phyloP scores from a whole-genome alignment of 2,888 invertebrate genomes.

The Apotomis betuletana region DNA sequence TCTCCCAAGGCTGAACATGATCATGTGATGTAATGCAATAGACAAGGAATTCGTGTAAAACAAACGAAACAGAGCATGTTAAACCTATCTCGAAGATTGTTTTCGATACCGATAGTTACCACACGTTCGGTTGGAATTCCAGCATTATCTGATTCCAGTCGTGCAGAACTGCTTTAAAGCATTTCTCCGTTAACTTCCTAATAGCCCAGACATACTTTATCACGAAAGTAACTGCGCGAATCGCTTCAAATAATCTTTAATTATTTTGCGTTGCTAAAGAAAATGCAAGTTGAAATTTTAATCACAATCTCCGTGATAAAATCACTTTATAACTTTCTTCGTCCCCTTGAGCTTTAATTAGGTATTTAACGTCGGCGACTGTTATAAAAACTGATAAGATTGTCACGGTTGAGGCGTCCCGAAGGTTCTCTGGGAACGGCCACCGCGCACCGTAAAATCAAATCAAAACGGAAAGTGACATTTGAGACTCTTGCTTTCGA shows the following conservation, averaged over 20 bases:
- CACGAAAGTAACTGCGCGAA: neutral
- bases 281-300: slow-evolving; percentile 29
- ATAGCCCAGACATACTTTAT: neutral
- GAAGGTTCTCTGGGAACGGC: slow-evolving; percentile 58
- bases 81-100: slow-evolving; percentile 1
- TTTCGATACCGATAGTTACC: slow-evolving; percentile 28
- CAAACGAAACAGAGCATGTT: slow-evolving; percentile 17
- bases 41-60: slow-evolving; percentile 2
- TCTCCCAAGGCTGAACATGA: neutral
- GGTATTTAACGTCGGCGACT: slow-evolving; percentile 39
- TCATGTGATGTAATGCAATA: neutral
- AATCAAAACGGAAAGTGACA: slow-evolving; percentile 60
- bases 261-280: slow-evolving; percentile 1
- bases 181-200: slow-evolving; percentile 18
- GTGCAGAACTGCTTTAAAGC: slow-evolving; percentile 23
- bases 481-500: slow-evolving; percentile 62
- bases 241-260: neutral
- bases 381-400: slow-evolving; percentile 64
- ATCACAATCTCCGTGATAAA: slow-evolving; percentile 17
- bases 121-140: slow-evolving; percentile 22
- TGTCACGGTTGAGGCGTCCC: slow-evolving; percentile 60
- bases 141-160: slow-evolving; percentile 23
- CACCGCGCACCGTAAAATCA: slow-evolving; percentile 59
- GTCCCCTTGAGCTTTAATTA: slow-evolving; percentile 36
- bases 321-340: slow-evolving; percentile 39